phyloP scores from a whole-genome alignment of 2,797 vertebrate genomes.

The Smutsia temminckii region DNA sequence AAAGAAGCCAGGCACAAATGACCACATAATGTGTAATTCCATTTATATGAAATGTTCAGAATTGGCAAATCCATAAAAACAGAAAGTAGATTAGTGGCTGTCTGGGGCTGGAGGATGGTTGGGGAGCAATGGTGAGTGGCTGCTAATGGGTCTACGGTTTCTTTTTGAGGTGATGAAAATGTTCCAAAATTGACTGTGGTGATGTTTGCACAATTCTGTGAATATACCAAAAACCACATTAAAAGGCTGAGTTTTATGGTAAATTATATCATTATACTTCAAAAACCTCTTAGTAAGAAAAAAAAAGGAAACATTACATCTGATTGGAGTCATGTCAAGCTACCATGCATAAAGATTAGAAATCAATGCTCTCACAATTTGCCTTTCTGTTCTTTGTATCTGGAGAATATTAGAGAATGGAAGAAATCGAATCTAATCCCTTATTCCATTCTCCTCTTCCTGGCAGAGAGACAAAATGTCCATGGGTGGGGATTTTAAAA shows the following conservation, averaged over 20 bases:
- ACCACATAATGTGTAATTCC: background rate
- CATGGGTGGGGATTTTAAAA: slow-evolving; percentile 55
- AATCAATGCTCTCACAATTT: slow-evolving; percentile 44
- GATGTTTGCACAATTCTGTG: background rate
- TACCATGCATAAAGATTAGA: slow-evolving; percentile 43
- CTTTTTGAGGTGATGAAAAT: background rate
- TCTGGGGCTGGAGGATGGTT: background rate
- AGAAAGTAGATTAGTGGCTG: background rate
- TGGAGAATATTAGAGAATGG: slow-evolving; percentile 16
- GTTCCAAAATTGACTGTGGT: slow-evolving; percentile 26
- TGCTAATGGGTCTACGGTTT: background rate
- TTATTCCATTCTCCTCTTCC: slow-evolving; percentile 20
- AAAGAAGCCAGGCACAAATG: slow-evolving; percentile 34
- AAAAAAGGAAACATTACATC: slow-evolving; percentile 32
- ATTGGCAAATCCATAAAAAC: background rate
- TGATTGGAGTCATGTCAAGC: slow-evolving; percentile 11
- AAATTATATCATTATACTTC: slow-evolving; percentile 21
- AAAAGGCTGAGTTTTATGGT: slow-evolving; percentile 37
- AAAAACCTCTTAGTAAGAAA: slow-evolving; percentile 36
- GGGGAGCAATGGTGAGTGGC: background rate
- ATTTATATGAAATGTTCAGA: slow-evolving; percentile 30
- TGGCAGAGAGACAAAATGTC: slow-evolving; percentile 31
- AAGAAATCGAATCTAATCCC: slow-evolving; percentile 10
- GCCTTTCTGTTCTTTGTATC: slow-evolving; percentile 7
- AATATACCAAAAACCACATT: slow-evolving; percentile 35